Base-by-base conservation (phyloP, 2,113 vertebrate species). In the Sinocyclocheilus anophthalmus region DNA sequence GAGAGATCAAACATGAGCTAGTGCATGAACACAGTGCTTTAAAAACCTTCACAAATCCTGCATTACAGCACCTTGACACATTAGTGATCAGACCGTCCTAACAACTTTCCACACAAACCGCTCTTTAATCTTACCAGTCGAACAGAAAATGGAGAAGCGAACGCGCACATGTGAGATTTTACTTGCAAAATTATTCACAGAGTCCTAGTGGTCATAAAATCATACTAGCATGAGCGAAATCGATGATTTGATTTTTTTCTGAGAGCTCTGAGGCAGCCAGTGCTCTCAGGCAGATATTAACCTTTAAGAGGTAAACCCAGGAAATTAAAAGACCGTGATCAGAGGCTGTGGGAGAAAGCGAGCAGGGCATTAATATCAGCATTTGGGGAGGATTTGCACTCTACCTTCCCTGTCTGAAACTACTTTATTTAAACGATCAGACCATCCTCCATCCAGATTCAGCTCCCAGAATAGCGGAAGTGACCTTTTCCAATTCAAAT, bases 1-100 rank as follows among this genome's bases (percentile, higher is more conserved):
- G 76, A 50, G 55, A 80, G 85, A 86, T 88, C 87, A 86, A 81
- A 84, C 65, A 45, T 18, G 61, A 77, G 61, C 73, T 20, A 55
- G 5, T 16, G 45, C 48, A 67, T 39, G 73, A 83, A 86, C 26
- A 83, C 4, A 78, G 20, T 18, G 53, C 57, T 83, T 22, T 57
- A 57, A 57, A n/a, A 61, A n/a, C 20, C 22, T 61, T 63, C 37
- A 63, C 84, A 63, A 72, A 81, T 85, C 87, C 83, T 42, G 16
- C 42, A 67, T 72, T 14, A 72, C 22, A 80, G 20, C 76, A 72
- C 63, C 50, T 5, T 59, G 81, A 72, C 81, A 57, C 67, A 18
- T 83, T 10, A 73, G 48, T 16, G 55, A 69, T 81, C 59, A 37
- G n/a, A 33, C 12, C 9, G 0, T 77, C 59, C 57, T 12, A 69